Evolutionary conservation across 2,888 invertebrate species (phyloP), one percentile per base, ranked within the genome.

Genomic region (Invenusta paracnida): DNA sequence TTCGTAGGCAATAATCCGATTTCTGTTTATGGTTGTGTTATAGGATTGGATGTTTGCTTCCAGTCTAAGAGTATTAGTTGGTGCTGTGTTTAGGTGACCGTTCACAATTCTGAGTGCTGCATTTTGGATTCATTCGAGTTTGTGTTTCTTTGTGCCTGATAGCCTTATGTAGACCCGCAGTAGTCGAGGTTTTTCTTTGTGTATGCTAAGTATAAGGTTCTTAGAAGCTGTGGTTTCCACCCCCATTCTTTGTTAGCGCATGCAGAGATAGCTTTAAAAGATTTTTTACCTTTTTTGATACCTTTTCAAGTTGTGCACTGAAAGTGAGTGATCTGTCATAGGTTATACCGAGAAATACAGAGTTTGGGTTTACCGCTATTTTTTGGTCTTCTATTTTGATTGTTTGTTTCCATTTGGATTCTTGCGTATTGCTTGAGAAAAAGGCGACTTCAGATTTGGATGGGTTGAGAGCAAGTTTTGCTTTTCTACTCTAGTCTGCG

Each of bases 321-420:
- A 82, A 82, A 28, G 82, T 5, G 2, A 82, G 82, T 5, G 82
- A 5, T 82, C 82, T 29, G n/a, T 82, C 30, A n/a, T 23, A 30
- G 5, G 82, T 82, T 2, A 82, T 23, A 1, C 82, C 82, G 2
- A 28, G n/a, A 23, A 82, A 28, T 1, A 30, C 27, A 5, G 82
- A 29, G n/a, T 82, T 82, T 1, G 29, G 29, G 82, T 29, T 82
- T 11, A 82, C 82, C 1, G 29, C 2, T 11, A 82, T 29, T 11
- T 25, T 30, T 13, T 82, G 29, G 2, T 30, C 82, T 11, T 28
- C 11, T 1, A 82, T 29, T 11, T 11, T 82, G n/a, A 82, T 17
- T n/a, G 2, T 82, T 29, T 2, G 82, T 30, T 82, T 82, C 29
- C 82, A 82, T 2, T 13, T 27, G n/a, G 82, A 11, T 82, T 82